Evolutionary conservation across 2,888 invertebrate genomes (phyloP), one percentile per base, ranked within the genome.

Genomic region (Tiliacea aurago): DNA sequence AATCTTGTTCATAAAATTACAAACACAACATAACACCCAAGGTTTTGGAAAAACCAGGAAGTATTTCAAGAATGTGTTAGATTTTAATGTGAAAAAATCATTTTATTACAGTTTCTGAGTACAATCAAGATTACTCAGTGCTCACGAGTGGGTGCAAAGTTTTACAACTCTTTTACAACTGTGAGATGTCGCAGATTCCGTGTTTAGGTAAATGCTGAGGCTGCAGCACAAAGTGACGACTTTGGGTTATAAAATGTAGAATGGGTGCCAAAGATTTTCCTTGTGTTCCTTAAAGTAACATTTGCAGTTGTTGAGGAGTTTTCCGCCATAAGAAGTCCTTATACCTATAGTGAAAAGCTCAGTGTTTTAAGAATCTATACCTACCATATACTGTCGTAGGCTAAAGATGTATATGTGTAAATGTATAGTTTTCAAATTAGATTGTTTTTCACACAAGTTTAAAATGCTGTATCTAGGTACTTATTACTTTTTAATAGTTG

Each of bases 141-240:
- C 51, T 61, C 58, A 41, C 28, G 56, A 49, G 49, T 82, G 82
- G 77, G 70, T 62, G 70, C 61, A 55, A 55, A 49, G 62, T 78
- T 79, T 79, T 82, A 82, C 83, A 80, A 83, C 83, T 59, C 18
- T 82, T 82, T 79, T 82, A 79, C 83, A 55, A 82, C 79, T 53
- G 49, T 9, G 49, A 28, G 58, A 77, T 53, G 55, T 28, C 64
- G 11, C 47, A 65, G 76, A 67, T 80, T 41, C 59, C 49, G 49
- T 61, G 56, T 78, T 70, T 68, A 67, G 55, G 56, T 81, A 70
- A 69, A 49, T 81, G 70, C 56, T 53, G 49, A 55, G 10, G 10
- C 37, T 37, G 41, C 64, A 37, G 20, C 7, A 56, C 43, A 59
- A 51, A 58, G 59, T 53, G 51, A 73, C 23, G 33, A 20, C 73